These are phyloP conservation scores for Cromileptes altivelis DNA, from an alignment of 2,113 vertebrate genomes.

Conservation along the genomic window DNA sequence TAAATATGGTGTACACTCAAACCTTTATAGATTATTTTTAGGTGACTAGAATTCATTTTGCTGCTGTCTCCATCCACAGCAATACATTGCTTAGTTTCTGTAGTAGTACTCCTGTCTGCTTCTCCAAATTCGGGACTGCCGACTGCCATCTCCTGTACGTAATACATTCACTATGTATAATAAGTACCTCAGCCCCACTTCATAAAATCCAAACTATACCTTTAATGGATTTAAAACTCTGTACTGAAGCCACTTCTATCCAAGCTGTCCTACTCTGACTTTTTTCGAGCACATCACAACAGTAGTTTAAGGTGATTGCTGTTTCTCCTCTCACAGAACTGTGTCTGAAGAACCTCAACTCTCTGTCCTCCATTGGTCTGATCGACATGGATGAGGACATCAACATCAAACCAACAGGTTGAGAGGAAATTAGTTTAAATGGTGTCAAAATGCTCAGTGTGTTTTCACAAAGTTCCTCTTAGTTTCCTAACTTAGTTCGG, in stretches of 20 bases:
- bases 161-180: too few relatives aligned
- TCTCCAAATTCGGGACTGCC: too few relatives aligned
- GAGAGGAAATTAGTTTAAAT: neutral
- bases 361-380: conserved; percentile 91
- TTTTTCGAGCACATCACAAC: neutral
- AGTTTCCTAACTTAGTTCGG: neutral
- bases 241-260: neutral
- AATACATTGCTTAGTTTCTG: too few relatives aligned
- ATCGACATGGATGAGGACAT: conserved; percentile 94
- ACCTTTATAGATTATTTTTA: too few relatives aligned
- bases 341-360: conserved; percentile 95
- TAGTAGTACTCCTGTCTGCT: too few relatives aligned
- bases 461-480: neutral
- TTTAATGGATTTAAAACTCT: neutral
- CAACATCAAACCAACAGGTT: conserved; percentile 97
- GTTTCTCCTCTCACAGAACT: conserved; percentile 85
- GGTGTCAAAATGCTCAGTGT: neutral
- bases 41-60: too few relatives aligned
- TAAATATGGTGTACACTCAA: too few relatives aligned
- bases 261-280: neutral
- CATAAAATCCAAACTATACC: too few relatives aligned
- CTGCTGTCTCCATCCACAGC: too few relatives aligned
- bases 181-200: too few relatives aligned
- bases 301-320: neutral
- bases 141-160: too few relatives aligned